These are phyloP conservation scores for Troides helena DNA, from an alignment of 2,888 invertebrate species.

Conservation along the genomic window DNA sequence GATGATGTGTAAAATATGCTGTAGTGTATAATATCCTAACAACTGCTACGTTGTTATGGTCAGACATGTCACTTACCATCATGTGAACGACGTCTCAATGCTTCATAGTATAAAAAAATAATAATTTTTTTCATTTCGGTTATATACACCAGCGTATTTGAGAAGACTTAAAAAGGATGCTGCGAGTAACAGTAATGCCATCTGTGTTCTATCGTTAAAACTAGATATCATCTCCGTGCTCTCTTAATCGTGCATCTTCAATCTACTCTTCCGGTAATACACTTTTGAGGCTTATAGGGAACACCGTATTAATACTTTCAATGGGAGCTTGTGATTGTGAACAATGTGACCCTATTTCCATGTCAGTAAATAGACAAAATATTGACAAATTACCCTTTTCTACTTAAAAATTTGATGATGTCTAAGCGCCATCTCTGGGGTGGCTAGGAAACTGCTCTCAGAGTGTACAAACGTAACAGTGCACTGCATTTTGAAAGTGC, in stretches of 20 bases:
- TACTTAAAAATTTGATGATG: neutral
- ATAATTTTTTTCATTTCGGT: too few species aligned
- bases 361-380: neutral
- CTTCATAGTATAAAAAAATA: too few species aligned
- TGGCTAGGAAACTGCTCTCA: constrained; percentile 48
- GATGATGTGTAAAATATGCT: too few species aligned
- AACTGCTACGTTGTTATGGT: too few species aligned
- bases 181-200: constrained; percentile 43
- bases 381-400: neutral
- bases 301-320: neutral
- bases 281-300: neutral
- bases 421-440: constrained; percentile 59
- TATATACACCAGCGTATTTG: too few species aligned
- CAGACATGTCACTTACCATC: too few species aligned
- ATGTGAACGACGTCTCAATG: too few species aligned
- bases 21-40: too few species aligned
- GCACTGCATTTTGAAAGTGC: constrained; percentile 38
- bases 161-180: constrained; percentile 25
- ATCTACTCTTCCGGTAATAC: neutral
- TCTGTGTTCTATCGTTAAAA: constrained; percentile 41
- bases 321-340: neutral
- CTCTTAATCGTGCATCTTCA: neutral
- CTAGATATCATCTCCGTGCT: constrained; percentile 19
- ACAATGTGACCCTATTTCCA: neutral
- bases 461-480: constrained; percentile 6